These are phyloP conservation scores for Noctua janthe DNA, from an alignment of 2,888 invertebrate species.

Conservation along the genomic window DNA sequence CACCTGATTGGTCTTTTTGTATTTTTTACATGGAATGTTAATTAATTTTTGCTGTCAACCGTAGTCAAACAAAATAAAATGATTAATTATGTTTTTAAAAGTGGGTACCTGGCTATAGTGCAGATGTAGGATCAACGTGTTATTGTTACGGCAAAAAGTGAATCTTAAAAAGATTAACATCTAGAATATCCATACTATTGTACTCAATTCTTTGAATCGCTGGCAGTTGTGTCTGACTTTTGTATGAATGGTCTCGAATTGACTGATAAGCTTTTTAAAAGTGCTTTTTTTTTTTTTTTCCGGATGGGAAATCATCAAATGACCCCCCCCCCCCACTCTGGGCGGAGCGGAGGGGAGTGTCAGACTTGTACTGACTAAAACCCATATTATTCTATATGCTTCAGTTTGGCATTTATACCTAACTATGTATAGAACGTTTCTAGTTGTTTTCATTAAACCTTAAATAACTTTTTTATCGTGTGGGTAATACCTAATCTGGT, in stretches of 20 bases:
- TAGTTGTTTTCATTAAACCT: neutral
- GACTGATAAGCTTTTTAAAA: conserved; percentile 35
- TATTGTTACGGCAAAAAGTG: conserved; percentile 56
- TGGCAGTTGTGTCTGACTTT: conserved; percentile 25
- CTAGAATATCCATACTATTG: conserved; percentile 42
- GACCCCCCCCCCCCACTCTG: too few relatives aligned
- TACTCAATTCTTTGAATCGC: conserved; percentile 34
- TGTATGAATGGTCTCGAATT: conserved; percentile 39
- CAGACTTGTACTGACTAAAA: too few relatives aligned
- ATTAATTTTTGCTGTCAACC: conserved; percentile 89
- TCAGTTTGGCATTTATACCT: neutral
- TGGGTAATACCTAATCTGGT: too few relatives aligned
- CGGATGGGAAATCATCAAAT: too few relatives aligned
- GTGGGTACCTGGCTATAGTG: conserved; percentile 70
- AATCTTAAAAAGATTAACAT: conserved; percentile 51
- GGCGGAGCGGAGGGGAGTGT: too few relatives aligned
- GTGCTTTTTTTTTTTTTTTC: too few relatives aligned
- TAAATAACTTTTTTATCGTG: neutral
- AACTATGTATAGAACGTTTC: neutral
- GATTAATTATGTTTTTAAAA: conserved; percentile 85
- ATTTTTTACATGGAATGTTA: conserved; percentile 88
- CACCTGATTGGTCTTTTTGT: conserved; percentile 86
- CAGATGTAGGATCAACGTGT: conserved; percentile 59
- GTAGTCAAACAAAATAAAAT: conserved; percentile 86
- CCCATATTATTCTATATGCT: neutral